Conservation (phyloP, 1,140 invertebrate genomes). For the Galleria mellonella region DNA sequence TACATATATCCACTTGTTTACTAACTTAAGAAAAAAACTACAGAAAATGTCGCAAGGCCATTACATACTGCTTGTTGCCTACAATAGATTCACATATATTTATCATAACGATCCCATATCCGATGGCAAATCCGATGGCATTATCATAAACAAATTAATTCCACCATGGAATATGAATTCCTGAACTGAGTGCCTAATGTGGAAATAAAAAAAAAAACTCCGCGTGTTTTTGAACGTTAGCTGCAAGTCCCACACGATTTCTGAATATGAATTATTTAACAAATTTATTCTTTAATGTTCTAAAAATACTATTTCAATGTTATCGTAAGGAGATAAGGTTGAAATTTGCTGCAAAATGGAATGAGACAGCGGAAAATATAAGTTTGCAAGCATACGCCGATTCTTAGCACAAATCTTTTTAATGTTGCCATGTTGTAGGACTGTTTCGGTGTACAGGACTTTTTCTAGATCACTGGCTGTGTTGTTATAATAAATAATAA, state of each 20-base stretch:
- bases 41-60: no score
- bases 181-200: not conserved
- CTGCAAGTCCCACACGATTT: not conserved
- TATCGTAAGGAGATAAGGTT: not conserved
- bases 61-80: not conserved
- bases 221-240: constrained; percentile 1
- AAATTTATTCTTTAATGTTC: not conserved
- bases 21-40: no score
- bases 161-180: not conserved
- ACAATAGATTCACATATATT: not conserved
- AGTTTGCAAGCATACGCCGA: constrained; percentile 2
- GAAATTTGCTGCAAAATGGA: not conserved
- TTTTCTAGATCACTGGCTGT: not conserved
- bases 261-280: constrained; percentile 3
- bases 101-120: not conserved
- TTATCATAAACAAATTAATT: constrained; percentile 5
- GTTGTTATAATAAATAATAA: no score
- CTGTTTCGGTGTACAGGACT: not conserved
- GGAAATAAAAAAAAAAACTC: not conserved
- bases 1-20: no score
- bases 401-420: constrained; percentile 6
- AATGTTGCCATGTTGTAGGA: constrained; percentile 2
- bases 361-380: not conserved
- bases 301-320: not conserved
- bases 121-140: not conserved